phyloP scores from a whole-genome alignment of 2,888 invertebrate species.

The Synergus laeviventris region DNA sequence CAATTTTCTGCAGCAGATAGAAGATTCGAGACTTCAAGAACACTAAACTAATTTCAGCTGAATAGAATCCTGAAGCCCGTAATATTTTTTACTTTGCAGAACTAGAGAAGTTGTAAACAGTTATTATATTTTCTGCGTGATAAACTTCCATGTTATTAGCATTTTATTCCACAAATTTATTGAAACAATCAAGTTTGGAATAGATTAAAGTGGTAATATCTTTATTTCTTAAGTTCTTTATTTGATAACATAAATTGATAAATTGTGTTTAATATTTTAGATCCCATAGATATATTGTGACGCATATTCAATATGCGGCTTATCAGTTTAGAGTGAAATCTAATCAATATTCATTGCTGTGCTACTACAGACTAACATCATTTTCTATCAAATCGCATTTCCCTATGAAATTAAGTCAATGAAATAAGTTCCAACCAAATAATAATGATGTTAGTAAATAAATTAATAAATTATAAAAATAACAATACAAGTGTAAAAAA shows the following conservation, averaged over 20 bases:
- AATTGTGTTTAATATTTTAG: not conserved
- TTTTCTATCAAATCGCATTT: not conserved
- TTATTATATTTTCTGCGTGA: not conserved
- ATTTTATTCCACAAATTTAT: not conserved
- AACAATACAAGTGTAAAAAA: too few species aligned
- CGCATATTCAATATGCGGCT: constrained; percentile 18
- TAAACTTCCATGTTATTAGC: not conserved
- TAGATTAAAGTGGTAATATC: too few species aligned
- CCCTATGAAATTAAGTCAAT: not conserved
- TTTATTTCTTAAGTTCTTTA: constrained; percentile 1
- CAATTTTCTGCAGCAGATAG: not conserved
- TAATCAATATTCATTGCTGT: constrained; percentile 14
- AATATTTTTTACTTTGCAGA: not conserved
- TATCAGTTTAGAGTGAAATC: constrained; percentile 5
- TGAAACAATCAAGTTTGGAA: not conserved
- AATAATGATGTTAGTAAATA: not conserved
- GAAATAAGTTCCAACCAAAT: not conserved
- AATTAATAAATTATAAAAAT: too few species aligned
- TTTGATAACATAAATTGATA: constrained; percentile 3
- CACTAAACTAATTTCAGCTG: constrained; percentile 4
- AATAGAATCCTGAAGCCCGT: not conserved
- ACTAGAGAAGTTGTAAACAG: not conserved
- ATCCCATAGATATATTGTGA: constrained; percentile 6
- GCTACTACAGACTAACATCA: constrained; percentile 8
- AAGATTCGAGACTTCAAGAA: not conserved